A percentile compares a stretch with the other conserved stretches of the same genome.
phyloP scores from a whole-genome alignment of 37 sponge, comb jelly and placozoan genomes.

The Geodia barretti region DNA sequence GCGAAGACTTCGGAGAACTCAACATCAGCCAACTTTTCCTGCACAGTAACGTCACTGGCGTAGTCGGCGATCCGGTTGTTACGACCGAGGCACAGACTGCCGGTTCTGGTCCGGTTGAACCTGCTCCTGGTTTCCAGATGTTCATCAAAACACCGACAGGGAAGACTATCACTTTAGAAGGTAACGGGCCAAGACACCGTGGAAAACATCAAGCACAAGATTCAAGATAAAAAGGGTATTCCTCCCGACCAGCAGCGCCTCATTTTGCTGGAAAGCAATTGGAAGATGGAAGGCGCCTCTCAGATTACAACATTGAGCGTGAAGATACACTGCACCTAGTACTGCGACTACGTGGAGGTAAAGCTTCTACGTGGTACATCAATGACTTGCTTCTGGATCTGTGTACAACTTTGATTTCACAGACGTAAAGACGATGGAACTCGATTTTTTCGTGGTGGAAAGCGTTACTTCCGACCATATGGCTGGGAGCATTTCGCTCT shows the following conservation, averaged over 20 bases:
- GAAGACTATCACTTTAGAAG: conserved; percentile 85
- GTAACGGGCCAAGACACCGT: conserved; percentile 75
- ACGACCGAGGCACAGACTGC: too few relatives aligned
- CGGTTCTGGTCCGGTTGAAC: too few relatives aligned
- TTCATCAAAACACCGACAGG: conserved; percentile 84
- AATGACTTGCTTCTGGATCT: too few relatives aligned
- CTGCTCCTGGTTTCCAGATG: conserved; percentile 66
- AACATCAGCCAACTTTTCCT: too few relatives aligned
- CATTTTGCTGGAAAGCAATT: conserved; percentile 86
- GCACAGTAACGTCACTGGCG: too few relatives aligned
- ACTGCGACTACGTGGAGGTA: conserved; percentile 24
- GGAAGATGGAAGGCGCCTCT: conserved; percentile 82
- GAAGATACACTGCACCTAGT: conserved; percentile 77
- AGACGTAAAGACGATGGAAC: not conserved
- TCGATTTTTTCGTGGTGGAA: not conserved
- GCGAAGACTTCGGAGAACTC: too few relatives aligned
- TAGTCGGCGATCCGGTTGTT: too few relatives aligned
- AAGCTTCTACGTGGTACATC: too few relatives aligned
- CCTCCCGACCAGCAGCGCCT: conserved; percentile 87
- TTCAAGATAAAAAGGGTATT: conserved; percentile 86
- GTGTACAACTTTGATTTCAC: not conserved
- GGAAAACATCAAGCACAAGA: conserved; percentile 24
- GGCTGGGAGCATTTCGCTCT: not conserved
- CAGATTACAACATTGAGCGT: conserved; percentile 88
- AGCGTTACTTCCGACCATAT: not conserved